These are phyloP conservation scores for Autographa pulchrina DNA, from an alignment of 2,888 invertebrate genomes.

Conservation along the genomic window DNA sequence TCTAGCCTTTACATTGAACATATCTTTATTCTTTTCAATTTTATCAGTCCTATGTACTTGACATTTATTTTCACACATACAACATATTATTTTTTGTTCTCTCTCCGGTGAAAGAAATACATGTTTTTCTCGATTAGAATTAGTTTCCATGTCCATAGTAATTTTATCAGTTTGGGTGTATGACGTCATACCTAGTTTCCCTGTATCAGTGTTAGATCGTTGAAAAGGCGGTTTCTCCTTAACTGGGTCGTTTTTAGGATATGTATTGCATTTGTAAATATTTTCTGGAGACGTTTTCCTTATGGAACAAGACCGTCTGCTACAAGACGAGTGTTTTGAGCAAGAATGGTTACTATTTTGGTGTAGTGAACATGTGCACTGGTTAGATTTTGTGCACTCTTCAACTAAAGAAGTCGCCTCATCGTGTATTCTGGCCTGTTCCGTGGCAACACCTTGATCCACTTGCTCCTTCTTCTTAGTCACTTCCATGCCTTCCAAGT, in stretches of 20 bases:
- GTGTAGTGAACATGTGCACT: conserved; percentile 56
- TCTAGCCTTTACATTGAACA: not conserved
- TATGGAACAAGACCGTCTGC: conserved; percentile 16
- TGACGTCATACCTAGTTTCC: conserved; percentile 13
- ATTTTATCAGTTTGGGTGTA: conserved; percentile 50
- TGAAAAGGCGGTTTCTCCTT: conserved; percentile 67
- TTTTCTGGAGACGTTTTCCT: conserved; percentile 11
- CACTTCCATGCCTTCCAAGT: conserved; percentile 61
- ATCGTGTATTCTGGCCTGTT: conserved; percentile 60
- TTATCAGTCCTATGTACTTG: conserved; percentile 10
- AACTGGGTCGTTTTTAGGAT: conserved; percentile 66
- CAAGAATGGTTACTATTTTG: conserved; percentile 28
- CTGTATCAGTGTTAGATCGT: conserved; percentile 73
- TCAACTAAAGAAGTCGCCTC: conserved; percentile 71
- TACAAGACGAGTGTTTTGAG: conserved; percentile 6
- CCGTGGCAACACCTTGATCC: conserved; percentile 65
- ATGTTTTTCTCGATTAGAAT: conserved; percentile 10
- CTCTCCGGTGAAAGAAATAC: not conserved
- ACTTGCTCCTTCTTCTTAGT: conserved; percentile 30
- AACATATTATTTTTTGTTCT: not conserved
- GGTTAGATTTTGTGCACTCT: conserved; percentile 76
- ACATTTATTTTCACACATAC: conserved; percentile 17
- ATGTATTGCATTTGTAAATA: conserved; percentile 64
- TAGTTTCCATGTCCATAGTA: conserved; percentile 7
- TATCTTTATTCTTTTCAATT: not conserved